Evolutionary conservation across 1,140 invertebrate genomes (phyloP).

Genomic region (Cydia strobilella): DNA sequence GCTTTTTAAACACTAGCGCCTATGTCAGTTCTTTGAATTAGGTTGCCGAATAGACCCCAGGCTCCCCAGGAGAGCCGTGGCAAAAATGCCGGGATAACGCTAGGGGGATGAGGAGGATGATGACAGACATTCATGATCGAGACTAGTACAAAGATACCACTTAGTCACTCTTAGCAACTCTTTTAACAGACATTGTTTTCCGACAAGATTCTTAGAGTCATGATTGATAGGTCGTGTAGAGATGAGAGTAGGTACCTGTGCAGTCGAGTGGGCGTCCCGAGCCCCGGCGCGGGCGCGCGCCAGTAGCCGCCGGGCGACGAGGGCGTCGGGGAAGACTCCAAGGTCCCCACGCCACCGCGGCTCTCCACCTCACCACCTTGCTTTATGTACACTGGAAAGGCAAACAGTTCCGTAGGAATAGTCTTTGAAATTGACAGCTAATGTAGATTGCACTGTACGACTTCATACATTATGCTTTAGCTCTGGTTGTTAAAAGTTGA

Average conservation of each 20-base stretch:
- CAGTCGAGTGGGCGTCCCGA: slow-evolving; percentile 49
- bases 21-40: too few relatives aligned
- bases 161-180: slow-evolving; percentile 35
- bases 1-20: too few relatives aligned
- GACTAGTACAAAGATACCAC: neutral
- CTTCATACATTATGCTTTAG: too few relatives aligned
- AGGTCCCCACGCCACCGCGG: slow-evolving; percentile 57
- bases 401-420: neutral
- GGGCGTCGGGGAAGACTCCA: slow-evolving; percentile 59
- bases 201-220: too few relatives aligned
- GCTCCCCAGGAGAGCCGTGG: too few relatives aligned
- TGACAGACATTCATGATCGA: too few relatives aligned
- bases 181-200: slow-evolving; percentile 23
- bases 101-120: too few relatives aligned
- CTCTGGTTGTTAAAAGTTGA: too few relatives aligned
- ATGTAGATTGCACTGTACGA: too few relatives aligned
- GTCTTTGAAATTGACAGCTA: too few relatives aligned
- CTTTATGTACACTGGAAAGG: slow-evolving; percentile 73
- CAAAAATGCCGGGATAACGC: too few relatives aligned
- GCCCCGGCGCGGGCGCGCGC: slow-evolving; percentile 62
- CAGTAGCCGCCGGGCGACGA: slow-evolving; percentile 68
- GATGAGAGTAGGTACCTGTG: slow-evolving; percentile 36
- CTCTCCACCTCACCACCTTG: slow-evolving; percentile 75
- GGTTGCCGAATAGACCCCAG: too few relatives aligned
- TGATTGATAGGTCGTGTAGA: slow-evolving; percentile 55